Evolutionary conservation across 1,140 invertebrate genomes (phyloP), one percentile per base, ranked within the genome.

Genomic region (Trachelipus rathkii): DNA sequence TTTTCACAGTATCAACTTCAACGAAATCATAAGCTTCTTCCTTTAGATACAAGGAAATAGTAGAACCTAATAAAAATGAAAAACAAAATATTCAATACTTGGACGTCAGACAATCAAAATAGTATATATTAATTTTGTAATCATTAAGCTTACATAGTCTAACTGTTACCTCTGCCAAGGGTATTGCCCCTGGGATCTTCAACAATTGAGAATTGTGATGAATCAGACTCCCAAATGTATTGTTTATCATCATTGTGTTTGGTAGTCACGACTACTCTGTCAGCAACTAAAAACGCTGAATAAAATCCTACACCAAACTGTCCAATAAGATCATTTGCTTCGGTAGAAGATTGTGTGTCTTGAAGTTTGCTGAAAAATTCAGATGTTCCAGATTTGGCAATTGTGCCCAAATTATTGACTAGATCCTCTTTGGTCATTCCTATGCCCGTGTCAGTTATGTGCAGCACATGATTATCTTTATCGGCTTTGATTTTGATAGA

Each of bases 231-330:
- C 98, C 98, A 99, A 78, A 99, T 93, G 84, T 98, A 92, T 86
- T 99, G 97, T 78, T 91, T 89, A 85, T 98, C 97, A 83, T 95
- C 91, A 84, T 98, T 97, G 85, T 96, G 90, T 85, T 99, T 99
- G 0, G 95, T 94, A 0, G 94, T 97, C 0, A 99, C 98, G 67
- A 95, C 89, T 46, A 98, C 95, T 73, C 85, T 83, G 79, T 89
- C 93, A 7, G 95, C 94, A 66, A 97, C 95, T 79, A 99, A 88
- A 87, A 99, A 99, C 6, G 96, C 90, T 0, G 96, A 98, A 84
- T 99, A 99, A 86, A 98, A 98, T 69, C 96, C 96, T 82, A 98
- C 96, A 85, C 96, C 96, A 87, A 98, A 99, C 86, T 98, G 95
- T 69, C 92, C 93, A 84, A 94, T 96, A 89, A 97, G 92, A 84